A percentile compares a stretch with the other conserved stretches of the same genome.
These are phyloP conservation scores for Bombyx huttoni DNA, from an alignment of 2,888 invertebrate species.

Conservation along the genomic window DNA sequence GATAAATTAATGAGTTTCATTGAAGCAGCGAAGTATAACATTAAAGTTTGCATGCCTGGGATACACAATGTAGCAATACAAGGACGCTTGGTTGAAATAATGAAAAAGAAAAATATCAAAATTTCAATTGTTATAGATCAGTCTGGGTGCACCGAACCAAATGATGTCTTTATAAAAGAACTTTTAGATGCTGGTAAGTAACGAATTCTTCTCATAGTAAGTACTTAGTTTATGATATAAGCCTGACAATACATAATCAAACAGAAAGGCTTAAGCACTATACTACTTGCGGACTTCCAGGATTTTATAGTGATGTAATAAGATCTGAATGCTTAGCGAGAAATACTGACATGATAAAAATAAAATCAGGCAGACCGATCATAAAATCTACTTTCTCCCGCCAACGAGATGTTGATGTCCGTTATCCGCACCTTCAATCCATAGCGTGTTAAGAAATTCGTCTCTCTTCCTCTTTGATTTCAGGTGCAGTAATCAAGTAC, in stretches of 20 bases:
- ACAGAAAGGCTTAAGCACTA: too few relatives aligned
- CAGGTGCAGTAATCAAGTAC: slow-evolving; percentile 73
- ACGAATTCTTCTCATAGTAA: not conserved
- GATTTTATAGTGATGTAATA: too few relatives aligned
- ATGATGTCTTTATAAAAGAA: slow-evolving; percentile 50
- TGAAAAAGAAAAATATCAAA: slow-evolving; percentile 46
- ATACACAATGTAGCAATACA: slow-evolving; percentile 63
- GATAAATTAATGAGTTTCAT: slow-evolving; percentile 57
- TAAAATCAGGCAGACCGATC: too few relatives aligned
- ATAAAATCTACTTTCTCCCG: too few relatives aligned
- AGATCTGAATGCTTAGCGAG: too few relatives aligned
- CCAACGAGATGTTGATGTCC: too few relatives aligned
- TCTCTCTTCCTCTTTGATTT: slow-evolving; percentile 9
- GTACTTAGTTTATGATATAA: too few relatives aligned
- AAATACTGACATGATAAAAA: too few relatives aligned
- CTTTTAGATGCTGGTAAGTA: slow-evolving; percentile 52
- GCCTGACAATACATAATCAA: too few relatives aligned
- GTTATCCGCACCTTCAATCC: too few relatives aligned
- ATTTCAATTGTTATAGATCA: slow-evolving; percentile 53
- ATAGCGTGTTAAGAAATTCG: too few relatives aligned
- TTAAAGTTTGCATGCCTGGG: slow-evolving; percentile 61
- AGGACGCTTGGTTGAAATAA: slow-evolving; percentile 42
- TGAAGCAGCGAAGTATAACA: slow-evolving; percentile 44
- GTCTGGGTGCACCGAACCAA: slow-evolving; percentile 47
- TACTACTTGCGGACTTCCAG: too few relatives aligned